phyloP scores from a whole-genome alignment of 2,888 invertebrate genomes.

The Reticulitermes lucifugus region DNA sequence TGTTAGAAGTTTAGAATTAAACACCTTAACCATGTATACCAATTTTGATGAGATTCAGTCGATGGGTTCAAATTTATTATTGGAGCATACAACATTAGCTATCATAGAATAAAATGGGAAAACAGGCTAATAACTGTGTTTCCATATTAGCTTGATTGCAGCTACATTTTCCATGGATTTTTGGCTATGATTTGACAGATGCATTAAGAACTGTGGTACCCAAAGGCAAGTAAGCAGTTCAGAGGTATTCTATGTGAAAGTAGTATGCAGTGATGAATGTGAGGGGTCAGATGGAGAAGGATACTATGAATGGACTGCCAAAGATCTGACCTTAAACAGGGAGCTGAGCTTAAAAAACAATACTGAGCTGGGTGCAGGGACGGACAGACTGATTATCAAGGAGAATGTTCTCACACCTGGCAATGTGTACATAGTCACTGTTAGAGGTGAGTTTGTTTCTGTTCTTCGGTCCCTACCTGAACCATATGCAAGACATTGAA shows the following conservation, averaged over 20 bases:
- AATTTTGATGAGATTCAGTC: no score
- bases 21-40: no score
- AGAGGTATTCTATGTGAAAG: constrained; percentile 40
- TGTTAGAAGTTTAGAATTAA: no score
- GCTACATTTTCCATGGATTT: background rate
- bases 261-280: constrained; percentile 7
- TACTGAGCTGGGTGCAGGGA: constrained; percentile 14
- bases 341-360: background rate
- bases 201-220: constrained; percentile 40
- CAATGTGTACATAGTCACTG: constrained; percentile 13
- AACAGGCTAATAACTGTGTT: no score
- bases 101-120: no score
- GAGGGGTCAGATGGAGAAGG: background rate
- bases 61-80: no score
- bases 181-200: constrained; percentile 32
- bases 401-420: constrained; percentile 24
- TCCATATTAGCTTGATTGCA: no score
- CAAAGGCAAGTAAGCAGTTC: background rate
- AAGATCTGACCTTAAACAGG: background rate
- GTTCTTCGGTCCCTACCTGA: background rate
- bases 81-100: no score
- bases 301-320: constrained; percentile 26
- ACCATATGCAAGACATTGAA: no score
- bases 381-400: constrained; percentile 29
- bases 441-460: background rate